Evolutionary conservation across 2,797 vertebrate species (phyloP), one percentile per base, ranked within the genome.

Genomic region (Scolopax rusticola): DNA sequence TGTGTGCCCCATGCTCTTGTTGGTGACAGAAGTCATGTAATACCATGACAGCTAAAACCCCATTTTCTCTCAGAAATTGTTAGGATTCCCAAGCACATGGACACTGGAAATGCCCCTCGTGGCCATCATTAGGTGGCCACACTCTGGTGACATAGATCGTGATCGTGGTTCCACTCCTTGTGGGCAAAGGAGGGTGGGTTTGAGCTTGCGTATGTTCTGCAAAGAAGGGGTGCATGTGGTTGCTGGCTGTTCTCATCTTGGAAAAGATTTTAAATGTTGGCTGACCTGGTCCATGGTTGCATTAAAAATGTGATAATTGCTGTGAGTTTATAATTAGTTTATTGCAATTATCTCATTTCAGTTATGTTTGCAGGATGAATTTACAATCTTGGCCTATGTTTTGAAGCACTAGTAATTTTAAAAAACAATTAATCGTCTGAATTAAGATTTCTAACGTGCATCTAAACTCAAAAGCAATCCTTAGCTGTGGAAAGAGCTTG

Each of bases 291-390:
- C 51, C 57, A 14, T 24, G 24, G 48, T 24, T 77, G 24, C 27
- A n/a, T 83, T 87, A 71, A 92, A 92, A 94, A 80, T 70, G 68
- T 89, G 70, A 45, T 84, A 83, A 84, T 32, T 84, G 56, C 11
- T 74, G 75, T 64, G 56, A 64, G 21, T 84, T 92, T 93, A n/a
- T 74, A 74, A 91, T 93, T 84, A 86, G 38, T 69, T 88, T 79
- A 64, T 88, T 64, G 32, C 24, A 73, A 45, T 91, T 57, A 61
- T 43, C 64, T 83, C 56, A 11, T 70, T 88, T 88, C 70, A 84
- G 21, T 78, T 84, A 60, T 1, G 1, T 59, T 77, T 80, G 24
- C 24, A 6, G 47, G 65, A 78, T 65, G 30, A 74, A 79, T 92
- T 96, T 57, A 47, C 65, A 87, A 43, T 75, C 33, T 74, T 76